phyloP scores from a whole-genome alignment of 2,797 vertebrate species.

The Falco cherrug region DNA sequence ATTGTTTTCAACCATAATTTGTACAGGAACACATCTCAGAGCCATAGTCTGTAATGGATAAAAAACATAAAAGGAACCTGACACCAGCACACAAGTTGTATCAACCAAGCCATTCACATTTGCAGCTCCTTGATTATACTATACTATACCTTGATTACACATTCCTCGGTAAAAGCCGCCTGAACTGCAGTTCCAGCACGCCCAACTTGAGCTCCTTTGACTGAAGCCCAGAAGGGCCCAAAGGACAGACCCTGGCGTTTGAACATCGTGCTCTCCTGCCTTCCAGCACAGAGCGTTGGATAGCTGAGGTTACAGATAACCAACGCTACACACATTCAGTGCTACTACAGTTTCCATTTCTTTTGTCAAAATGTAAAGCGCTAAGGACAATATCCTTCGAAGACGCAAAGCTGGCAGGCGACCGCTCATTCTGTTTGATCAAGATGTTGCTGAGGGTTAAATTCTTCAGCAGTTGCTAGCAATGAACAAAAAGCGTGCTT shows the following conservation, averaged over 20 bases:
- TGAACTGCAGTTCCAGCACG: not conserved
- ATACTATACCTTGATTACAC: not conserved
- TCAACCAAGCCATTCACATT: not conserved
- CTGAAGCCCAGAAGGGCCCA: not conserved
- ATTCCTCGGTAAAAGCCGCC: not conserved
- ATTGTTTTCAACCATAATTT: not conserved
- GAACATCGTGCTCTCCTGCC: not conserved
- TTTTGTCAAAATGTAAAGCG: not conserved
- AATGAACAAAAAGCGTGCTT: slow-evolving; percentile 66
- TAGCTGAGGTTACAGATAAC: not conserved
- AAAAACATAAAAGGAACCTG: not conserved
- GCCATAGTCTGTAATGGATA: not conserved
- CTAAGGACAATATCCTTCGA: not conserved
- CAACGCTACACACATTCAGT: not conserved
- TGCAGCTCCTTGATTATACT: not conserved
- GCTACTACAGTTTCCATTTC: not conserved
- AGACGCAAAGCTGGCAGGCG: not conserved
- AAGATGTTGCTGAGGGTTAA: slow-evolving; percentile 45
- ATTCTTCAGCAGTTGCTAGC: slow-evolving; percentile 23
- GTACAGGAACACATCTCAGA: not conserved
- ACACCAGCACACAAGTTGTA: not conserved
- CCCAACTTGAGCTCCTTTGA: not conserved
- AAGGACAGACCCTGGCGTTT: not conserved
- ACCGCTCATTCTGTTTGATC: not conserved
- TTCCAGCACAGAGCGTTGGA: not conserved